Evolutionary conservation across 37 sponge, comb jelly and placozoan species (phyloP), one percentile per base, ranked within the genome.

Genomic region (Halisarca cf. caerulea): DNA sequence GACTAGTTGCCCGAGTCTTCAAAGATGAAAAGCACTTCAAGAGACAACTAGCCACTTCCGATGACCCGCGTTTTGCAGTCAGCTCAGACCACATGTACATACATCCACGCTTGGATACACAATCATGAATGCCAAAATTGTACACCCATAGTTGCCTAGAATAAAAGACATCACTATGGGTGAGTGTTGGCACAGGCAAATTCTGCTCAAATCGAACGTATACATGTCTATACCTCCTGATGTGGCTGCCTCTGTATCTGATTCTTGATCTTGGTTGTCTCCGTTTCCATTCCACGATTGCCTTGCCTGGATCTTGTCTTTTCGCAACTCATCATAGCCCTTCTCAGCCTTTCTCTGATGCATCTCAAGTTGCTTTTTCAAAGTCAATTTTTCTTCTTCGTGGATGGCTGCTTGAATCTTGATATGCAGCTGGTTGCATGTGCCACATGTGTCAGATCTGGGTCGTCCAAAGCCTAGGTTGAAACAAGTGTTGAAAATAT

Each of bases 191-290:
- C 32, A 86, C 80, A 24, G 87, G 87, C 24, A 81, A 36, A 34
- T 87, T 87, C 42, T 87, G 87, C 43, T 59, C 18, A 87, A 59
- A 58, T 87, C 87, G 81, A 87, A 87, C 6, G 81, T 34, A 20
- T 81, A 15, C 28, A 80, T 38, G 38, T 28, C n/a, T n/a, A n/a
- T n/a, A n/a, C n/a, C n/a, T n/a, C n/a, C n/a, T n/a, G n/a, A n/a
- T n/a, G n/a, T n/a, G n/a, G n/a, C n/a, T n/a, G n/a, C n/a, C n/a
- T n/a, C n/a, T n/a, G n/a, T n/a, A n/a, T n/a, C n/a, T n/a, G n/a
- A n/a, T n/a, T n/a, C n/a, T n/a, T n/a, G n/a, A n/a, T n/a, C n/a
- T n/a, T n/a, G n/a, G n/a, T n/a, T n/a, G n/a, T n/a, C n/a, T n/a
- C n/a, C n/a, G n/a, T n/a, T n/a, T n/a, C n/a, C 57, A 28, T 70